A percentile compares a stretch with the other conserved stretches of the same genome.
Conservation (phyloP, 1,140 invertebrate genomes). For the Drosophila kikkawai region DNA sequence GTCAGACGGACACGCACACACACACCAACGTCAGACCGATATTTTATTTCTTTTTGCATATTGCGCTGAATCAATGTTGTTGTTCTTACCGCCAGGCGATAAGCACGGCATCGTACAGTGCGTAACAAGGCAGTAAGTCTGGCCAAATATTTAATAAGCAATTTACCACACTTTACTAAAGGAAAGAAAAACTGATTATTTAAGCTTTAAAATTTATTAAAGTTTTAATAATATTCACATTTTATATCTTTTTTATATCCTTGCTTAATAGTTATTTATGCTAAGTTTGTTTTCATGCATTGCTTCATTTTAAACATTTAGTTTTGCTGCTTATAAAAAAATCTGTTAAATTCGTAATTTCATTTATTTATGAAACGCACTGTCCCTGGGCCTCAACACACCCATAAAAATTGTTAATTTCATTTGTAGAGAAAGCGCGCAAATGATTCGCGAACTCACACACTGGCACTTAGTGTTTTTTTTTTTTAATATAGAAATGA, state of each 20-base stretch:
- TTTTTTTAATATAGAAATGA: constrained; percentile 47
- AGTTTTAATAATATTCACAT: too few relatives aligned
- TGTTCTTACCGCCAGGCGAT: constrained; percentile 47
- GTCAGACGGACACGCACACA: constrained; percentile 27
- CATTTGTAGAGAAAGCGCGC: constrained; percentile 66
- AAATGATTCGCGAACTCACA: constrained; percentile 54
- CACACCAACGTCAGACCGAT: not conserved
- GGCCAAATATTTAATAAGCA: too few relatives aligned
- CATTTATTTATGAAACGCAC: constrained; percentile 2
- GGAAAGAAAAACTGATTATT: not conserved
- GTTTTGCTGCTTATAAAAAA: too few relatives aligned
- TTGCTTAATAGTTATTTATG: not conserved
- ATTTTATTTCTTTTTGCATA: constrained; percentile 64
- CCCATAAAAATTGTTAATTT: constrained; percentile 57
- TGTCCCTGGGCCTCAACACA: constrained; percentile 19
- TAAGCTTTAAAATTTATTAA: not conserved
- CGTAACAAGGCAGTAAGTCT: not conserved
- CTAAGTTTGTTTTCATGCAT: accelerated
- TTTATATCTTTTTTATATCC: too few relatives aligned
- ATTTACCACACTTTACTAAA: not conserved
- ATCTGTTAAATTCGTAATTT: not conserved
- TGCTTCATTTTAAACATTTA: not conserved
- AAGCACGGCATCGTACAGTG: constrained; percentile 41
- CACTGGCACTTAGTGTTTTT: constrained; percentile 14
- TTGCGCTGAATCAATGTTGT: constrained; percentile 35